Evolutionary conservation across 2,888 invertebrate species (phyloP).

Genomic region (Catocala nupta): DNA sequence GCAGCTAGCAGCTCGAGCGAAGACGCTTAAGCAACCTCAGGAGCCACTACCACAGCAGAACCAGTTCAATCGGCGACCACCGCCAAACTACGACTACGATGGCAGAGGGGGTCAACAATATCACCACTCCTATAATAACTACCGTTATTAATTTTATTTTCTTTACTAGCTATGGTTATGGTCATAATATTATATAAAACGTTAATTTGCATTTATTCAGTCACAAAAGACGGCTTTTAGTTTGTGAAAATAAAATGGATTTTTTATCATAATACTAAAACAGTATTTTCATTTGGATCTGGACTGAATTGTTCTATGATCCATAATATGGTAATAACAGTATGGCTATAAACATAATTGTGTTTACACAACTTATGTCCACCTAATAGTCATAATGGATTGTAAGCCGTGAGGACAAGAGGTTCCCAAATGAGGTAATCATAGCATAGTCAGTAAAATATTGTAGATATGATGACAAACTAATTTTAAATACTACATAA

Average conservation of each 20-base stretch:
- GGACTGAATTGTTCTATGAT: background rate
- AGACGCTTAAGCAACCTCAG: slow-evolving; percentile 73
- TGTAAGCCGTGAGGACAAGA: no score
- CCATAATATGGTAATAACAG: no score
- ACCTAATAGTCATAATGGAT: no score
- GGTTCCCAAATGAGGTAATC: no score
- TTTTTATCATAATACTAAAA: slow-evolving; percentile 3
- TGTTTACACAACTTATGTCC: no score
- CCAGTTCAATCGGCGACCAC: slow-evolving; percentile 60
- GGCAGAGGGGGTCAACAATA: slow-evolving; percentile 58
- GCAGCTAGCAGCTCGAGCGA: slow-evolving; percentile 80
- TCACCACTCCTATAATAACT: slow-evolving; percentile 62
- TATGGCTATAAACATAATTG: no score
- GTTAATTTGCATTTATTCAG: background rate
- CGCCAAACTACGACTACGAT: slow-evolving; percentile 60
- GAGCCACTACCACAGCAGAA: slow-evolving; percentile 42
- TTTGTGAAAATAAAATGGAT: slow-evolving; percentile 10
- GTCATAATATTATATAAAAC: slow-evolving; percentile 4
- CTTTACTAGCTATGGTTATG: slow-evolving; percentile 1
- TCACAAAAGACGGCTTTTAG: background rate
- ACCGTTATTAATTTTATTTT: slow-evolving; percentile 60
- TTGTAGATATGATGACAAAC: no score
- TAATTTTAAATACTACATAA: no score
- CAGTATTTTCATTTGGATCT: slow-evolving; percentile 6
- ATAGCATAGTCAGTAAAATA: no score